Evolutionary conservation across 2,888 invertebrate genomes (phyloP).

Genomic region (Macrostomum cliftonense): DNA sequence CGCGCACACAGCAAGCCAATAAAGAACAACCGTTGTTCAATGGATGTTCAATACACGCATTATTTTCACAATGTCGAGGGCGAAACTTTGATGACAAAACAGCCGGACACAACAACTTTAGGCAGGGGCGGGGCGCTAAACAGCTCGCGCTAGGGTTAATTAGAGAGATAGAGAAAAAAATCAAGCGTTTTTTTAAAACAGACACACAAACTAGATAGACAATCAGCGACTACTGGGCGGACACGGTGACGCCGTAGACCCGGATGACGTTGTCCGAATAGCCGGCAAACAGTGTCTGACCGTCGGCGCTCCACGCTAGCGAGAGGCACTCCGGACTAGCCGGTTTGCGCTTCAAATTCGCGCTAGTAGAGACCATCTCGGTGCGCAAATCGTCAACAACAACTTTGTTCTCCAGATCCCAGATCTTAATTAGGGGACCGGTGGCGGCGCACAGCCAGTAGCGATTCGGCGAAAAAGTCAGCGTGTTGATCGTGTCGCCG

Average conservation of each 20-base stretch:
- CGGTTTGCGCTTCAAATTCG: constrained; percentile 55
- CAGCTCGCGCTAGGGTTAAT: too few relatives aligned
- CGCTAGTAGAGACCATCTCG: constrained; percentile 58
- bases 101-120: too few relatives aligned
- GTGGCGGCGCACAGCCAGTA: constrained; percentile 99
- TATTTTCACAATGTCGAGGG: too few relatives aligned
- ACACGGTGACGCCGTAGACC: constrained; percentile 44
- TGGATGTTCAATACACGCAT: too few relatives aligned
- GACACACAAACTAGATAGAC: too few relatives aligned
- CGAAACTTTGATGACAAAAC: too few relatives aligned
- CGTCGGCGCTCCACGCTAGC: constrained; percentile 94
- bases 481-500: constrained; percentile 87
- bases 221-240: too few relatives aligned
- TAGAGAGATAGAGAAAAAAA: too few relatives aligned
- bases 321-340: constrained; percentile 68
- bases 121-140: too few relatives aligned
- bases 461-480: constrained; percentile 96
- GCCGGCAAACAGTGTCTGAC: constrained; percentile 92
- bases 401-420: constrained; percentile 98
- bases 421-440: constrained; percentile 91
- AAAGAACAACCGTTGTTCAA: too few relatives aligned
- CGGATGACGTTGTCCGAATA: constrained; percentile 94
- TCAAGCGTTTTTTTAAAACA: too few relatives aligned
- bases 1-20: too few relatives aligned
- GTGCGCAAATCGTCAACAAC: constrained; percentile 93